Base-by-base conservation (phyloP, 2,113 vertebrate species). In the Perccottus glenii region DNA sequence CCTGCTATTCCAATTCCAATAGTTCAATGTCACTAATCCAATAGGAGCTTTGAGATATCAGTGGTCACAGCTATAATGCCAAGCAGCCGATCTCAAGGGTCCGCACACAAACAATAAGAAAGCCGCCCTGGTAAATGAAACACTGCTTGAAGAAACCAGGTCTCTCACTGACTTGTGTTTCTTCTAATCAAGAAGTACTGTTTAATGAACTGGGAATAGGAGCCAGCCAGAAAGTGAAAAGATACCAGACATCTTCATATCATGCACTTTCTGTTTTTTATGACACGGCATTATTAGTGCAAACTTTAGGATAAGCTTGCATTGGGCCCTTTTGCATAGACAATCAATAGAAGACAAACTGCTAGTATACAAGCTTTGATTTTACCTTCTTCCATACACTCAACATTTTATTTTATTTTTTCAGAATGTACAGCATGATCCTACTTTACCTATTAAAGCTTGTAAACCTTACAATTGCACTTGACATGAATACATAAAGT, bases 1-100 rank as follows among this genome's bases (percentile, higher is more conserved):
- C 50, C 58, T 62, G 70, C 67, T 43, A 77, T 78, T 80, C 78
- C 69, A 57, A 61, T 71, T 83, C 71, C 65, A 80, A 66, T 63
- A 60, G 70, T 72, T 79, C 79, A 69, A 50, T 72, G 62, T 71
- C 63, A 67, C 67, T 74, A 82, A 83, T 83, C 84, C 86, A 73
- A 62, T 80, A 69, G 62, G 66, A 65, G 79, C 77, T 80, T 45
- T 73, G 43, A 81, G 78, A 65, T 69, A 67, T 72, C 57, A 55
- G 35, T 50, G 73, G 77, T 67, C 59, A 36, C 61, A 15, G 69
- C 46, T 27, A 3, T 40, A 36, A 73, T 55, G 77, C 66, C 59
- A 70, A 71, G 69, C 50, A 40, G 64, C 4, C 51, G 56, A 68
- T 52, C 60, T 65, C 32, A 8, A 1, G 46, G 71, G 78, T 80